Evolutionary conservation across 1,140 invertebrate species (phyloP).

Genomic region (Onthophagus taurus): DNA sequence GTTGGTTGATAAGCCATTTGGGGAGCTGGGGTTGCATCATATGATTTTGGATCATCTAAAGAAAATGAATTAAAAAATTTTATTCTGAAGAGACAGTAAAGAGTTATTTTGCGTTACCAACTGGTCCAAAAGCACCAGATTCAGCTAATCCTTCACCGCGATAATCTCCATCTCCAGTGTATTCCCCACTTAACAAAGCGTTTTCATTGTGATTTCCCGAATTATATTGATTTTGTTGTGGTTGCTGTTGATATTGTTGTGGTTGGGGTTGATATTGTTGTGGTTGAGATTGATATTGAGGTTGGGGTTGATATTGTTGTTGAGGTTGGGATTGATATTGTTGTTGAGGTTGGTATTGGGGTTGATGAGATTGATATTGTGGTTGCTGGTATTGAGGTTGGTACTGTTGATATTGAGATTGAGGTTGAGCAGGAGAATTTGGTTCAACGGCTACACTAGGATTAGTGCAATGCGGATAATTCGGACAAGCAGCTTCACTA

Average conservation of each 20-base stretch:
- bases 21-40: conserved; percentile 9
- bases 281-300: conserved; percentile 12
- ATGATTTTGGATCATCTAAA: conserved; percentile 4
- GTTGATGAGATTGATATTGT: neutral
- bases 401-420: conserved; percentile 14
- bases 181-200: conserved; percentile 31
- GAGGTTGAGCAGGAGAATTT: conserved; percentile 16
- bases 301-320: conserved; percentile 16
- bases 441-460: conserved; percentile 32
- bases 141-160: conserved; percentile 42
- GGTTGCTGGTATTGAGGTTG: conserved; percentile 11
- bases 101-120: neutral
- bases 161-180: conserved; percentile 37
- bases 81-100: neutral
- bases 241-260: conserved; percentile 1
- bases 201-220: conserved; percentile 16
- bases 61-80: neutral
- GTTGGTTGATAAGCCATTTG: too few relatives aligned
- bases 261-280: conserved; percentile 3
- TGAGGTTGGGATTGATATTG: conserved; percentile 16
- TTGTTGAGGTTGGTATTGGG: conserved; percentile 11
- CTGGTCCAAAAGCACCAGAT: conserved; percentile 34
- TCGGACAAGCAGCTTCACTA: conserved; percentile 35
- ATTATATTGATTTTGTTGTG: conserved; percentile 3
- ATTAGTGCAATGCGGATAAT: conserved; percentile 36